Evolutionary conservation across 2,888 invertebrate genomes (phyloP).

Genomic region (Drosophila putrida): DNA sequence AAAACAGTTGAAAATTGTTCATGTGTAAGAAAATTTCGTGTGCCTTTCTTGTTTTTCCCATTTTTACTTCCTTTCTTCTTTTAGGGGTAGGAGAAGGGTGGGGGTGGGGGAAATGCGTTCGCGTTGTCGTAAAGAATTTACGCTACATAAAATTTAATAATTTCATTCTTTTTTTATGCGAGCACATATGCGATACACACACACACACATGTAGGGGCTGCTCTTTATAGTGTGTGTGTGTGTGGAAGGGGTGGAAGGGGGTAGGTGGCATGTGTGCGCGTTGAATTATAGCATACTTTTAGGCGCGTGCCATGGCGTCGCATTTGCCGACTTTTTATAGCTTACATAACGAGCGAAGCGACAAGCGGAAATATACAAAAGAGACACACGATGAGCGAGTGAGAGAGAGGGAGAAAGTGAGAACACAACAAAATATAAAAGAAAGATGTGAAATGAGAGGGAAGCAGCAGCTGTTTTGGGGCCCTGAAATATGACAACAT

Average conservation of each 20-base stretch:
- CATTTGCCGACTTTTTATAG: constrained; percentile 77
- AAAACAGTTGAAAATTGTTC: constrained; percentile 62
- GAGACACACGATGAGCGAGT: neutral
- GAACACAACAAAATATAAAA: neutral
- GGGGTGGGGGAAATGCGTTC: neutral
- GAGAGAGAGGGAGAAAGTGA: neutral
- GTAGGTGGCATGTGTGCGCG: constrained; percentile 44
- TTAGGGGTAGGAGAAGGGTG: too few species aligned
- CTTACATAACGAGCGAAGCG: constrained; percentile 75
- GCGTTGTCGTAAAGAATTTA: constrained; percentile 78
- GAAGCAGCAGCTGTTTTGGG: constrained; percentile 36
- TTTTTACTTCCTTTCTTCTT: constrained; percentile 23
- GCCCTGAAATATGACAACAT: constrained; percentile 47
- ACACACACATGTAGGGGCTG: constrained; percentile 27
- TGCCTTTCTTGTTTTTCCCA: constrained; percentile 17
- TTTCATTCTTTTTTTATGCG: constrained; percentile 72
- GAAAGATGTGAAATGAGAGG: neutral
- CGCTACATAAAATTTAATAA: constrained; percentile 84
- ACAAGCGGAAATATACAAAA: constrained; percentile 65
- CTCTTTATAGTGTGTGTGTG: neutral
- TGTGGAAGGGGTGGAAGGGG: constrained; percentile 11
- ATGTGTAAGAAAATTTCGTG: constrained; percentile 68
- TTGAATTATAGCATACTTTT: constrained; percentile 82
- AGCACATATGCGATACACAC: constrained; percentile 46
- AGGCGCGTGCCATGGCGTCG: constrained; percentile 78